Percentiles rank a stretch among this genome's conserved stretches.
phyloP scores from a whole-genome alignment of 2,888 invertebrate species.

The Aphodius granarius region DNA sequence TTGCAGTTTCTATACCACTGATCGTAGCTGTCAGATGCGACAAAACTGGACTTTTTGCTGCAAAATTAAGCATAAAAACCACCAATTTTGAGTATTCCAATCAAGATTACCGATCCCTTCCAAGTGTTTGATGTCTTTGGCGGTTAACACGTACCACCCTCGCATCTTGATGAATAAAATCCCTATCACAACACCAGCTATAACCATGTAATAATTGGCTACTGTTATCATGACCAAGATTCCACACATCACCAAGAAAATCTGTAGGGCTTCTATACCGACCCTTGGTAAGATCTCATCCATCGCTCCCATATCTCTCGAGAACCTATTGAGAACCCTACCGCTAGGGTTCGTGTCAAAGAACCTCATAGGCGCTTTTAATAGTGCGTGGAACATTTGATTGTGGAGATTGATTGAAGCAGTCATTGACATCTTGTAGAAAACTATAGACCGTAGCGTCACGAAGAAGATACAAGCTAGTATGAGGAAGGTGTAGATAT shows the following conservation, averaged over 20 bases:
- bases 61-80: constrained; percentile 30
- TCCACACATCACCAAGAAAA: constrained; percentile 68
- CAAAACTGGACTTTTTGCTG: constrained; percentile 79
- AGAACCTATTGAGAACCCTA: constrained; percentile 39
- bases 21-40: constrained; percentile 76
- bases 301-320: constrained; percentile 68
- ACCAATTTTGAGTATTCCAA: background rate
- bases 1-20: constrained; percentile 72
- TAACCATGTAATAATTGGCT: constrained; percentile 66
- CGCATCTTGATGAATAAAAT: constrained; percentile 66
- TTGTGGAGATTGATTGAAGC: constrained; percentile 78
- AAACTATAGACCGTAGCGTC: constrained; percentile 44
- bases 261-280: constrained; percentile 57
- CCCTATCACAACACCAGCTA: constrained; percentile 63
- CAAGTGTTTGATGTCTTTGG: constrained; percentile 69
- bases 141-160: constrained; percentile 66
- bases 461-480: constrained; percentile 62
- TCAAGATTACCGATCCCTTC: constrained; percentile 54
- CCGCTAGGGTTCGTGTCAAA: constrained; percentile 84
- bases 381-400: constrained; percentile 76
- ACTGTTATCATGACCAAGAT: constrained; percentile 70
- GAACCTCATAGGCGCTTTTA: constrained; percentile 78
- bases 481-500: constrained; percentile 63
- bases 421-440: constrained; percentile 66
- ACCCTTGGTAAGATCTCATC: constrained; percentile 61